Conservation (phyloP, 2,113 vertebrate genomes). For the Myiozetetes cayanensis region DNA sequence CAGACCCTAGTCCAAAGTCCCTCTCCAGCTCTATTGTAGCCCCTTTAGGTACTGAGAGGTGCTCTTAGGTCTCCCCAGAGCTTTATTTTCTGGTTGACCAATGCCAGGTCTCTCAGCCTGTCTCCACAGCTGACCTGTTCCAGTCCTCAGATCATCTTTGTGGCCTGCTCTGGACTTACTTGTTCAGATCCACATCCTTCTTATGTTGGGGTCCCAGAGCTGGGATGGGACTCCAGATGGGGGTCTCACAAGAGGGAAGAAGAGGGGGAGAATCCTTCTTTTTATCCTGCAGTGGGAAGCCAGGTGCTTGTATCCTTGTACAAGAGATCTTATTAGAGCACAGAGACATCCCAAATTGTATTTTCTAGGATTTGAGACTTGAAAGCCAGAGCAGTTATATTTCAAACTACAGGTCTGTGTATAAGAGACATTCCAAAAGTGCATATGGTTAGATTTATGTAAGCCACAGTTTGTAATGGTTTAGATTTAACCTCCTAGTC, state of each 20-base stretch:
- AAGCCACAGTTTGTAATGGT: slow-evolving; percentile 10
- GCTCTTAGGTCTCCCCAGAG: not conserved
- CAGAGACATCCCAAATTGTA: not conserved
- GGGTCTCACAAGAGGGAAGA: not conserved
- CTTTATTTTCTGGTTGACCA: not conserved
- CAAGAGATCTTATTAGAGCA: not conserved
- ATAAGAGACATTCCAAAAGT: slow-evolving; percentile 1
- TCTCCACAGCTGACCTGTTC: not conserved
- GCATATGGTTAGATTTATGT: slow-evolving; percentile 40
- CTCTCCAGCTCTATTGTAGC: not conserved
- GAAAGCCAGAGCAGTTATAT: not conserved
- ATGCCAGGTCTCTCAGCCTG: not conserved
- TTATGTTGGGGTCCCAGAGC: not conserved
- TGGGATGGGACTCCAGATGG: not conserved
- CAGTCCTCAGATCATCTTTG: not conserved
- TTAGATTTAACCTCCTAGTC: slow-evolving; percentile 46
- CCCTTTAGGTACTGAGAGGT: not conserved
- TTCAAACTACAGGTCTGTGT: too few species aligned
- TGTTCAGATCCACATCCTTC: not conserved
- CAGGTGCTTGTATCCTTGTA: not conserved
- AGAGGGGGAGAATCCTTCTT: not conserved
- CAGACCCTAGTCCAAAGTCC: not conserved
- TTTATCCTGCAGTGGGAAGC: not conserved
- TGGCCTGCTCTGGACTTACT: not conserved
- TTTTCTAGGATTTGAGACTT: not conserved